These are phyloP conservation scores for Sebastes reedi DNA, from an alignment of 2,797 vertebrate genomes.

Conservation along the genomic window DNA sequence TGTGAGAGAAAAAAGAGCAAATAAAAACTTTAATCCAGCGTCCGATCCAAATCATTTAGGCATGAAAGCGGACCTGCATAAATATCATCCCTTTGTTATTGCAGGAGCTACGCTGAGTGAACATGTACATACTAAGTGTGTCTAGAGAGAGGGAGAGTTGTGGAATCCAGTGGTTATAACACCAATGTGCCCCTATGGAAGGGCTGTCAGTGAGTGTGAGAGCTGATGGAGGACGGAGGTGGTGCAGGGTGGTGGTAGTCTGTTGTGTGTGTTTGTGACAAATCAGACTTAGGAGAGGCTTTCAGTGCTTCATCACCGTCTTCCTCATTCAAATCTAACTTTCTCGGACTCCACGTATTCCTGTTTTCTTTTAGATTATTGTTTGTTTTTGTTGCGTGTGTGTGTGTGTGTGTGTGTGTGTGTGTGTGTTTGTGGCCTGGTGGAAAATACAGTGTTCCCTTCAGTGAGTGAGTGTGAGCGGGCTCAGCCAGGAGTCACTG, in stretches of 20 bases:
- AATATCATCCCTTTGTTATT: constrained; percentile 53
- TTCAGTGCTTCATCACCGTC: constrained; percentile 23
- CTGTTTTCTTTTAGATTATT: background rate
- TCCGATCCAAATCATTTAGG: constrained; percentile 17
- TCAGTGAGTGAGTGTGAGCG: constrained; percentile 47
- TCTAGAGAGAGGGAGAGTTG: constrained; percentile 4
- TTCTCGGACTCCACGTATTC: constrained; percentile 2
- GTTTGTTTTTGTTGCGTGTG: constrained; percentile 7
- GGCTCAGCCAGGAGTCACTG: constrained; percentile 70
- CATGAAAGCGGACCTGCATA: constrained; percentile 49
- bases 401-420: background rate
- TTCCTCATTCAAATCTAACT: constrained; percentile 30
- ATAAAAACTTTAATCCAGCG: constrained; percentile 34
- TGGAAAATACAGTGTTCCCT: constrained; percentile 55
- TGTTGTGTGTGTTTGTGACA: constrained; percentile 1
- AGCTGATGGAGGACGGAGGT: constrained; percentile 54
- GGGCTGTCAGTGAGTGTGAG: constrained; percentile 67
- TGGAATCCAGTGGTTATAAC: constrained; percentile 62
- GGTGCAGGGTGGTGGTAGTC: constrained; percentile 4
- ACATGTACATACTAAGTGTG: constrained; percentile 13
- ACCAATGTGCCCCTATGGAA: constrained; percentile 67
- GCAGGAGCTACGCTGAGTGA: constrained; percentile 41
- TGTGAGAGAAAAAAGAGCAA: background rate
- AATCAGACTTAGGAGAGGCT: background rate
- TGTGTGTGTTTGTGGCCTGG: constrained; percentile 41